A percentile compares a stretch with the other conserved stretches of the same genome.
These are phyloP conservation scores for Oplegnathus fasciatus DNA, from an alignment of 2,113 vertebrate genomes.

Conservation along the genomic window DNA sequence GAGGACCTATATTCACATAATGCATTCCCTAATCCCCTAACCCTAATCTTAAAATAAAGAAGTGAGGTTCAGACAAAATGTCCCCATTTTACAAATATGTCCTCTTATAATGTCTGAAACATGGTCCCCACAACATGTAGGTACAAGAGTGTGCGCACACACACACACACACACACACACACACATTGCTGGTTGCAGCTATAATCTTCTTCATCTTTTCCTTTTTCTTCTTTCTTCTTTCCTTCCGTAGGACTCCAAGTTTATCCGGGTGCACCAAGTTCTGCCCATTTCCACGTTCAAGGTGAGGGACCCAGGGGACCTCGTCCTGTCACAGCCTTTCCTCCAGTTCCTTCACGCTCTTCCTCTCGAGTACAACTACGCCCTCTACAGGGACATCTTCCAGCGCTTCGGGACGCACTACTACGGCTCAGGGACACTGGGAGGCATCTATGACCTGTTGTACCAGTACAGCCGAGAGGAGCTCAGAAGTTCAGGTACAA, in stretches of 20 bases:
- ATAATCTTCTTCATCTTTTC: background rate
- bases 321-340: conserved; percentile 89
- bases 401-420: conserved; percentile 95
- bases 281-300: conserved; percentile 91
- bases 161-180: background rate
- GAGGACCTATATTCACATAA: background rate
- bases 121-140: background rate
- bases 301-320: conserved; percentile 82
- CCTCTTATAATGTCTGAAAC: background rate
- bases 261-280: conserved; percentile 90
- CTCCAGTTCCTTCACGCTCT: conserved; percentile 89
- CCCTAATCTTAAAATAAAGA: background rate
- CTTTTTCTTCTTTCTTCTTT: background rate
- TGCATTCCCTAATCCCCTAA: background rate
- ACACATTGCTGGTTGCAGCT: background rate
- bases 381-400: conserved; percentile 92
- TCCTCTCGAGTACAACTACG: conserved; percentile 93
- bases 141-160: background rate
- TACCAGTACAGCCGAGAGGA: conserved; percentile 92
- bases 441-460: conserved; percentile 92
- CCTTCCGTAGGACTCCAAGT: conserved; percentile 88
- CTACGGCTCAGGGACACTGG: conserved; percentile 90
- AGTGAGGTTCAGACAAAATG: background rate
- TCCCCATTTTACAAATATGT: background rate
- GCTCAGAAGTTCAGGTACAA: conserved; percentile 87